These are phyloP conservation scores for Spinus olivaceus DNA, from an alignment of 2,797 vertebrate genomes.

Conservation along the genomic window DNA sequence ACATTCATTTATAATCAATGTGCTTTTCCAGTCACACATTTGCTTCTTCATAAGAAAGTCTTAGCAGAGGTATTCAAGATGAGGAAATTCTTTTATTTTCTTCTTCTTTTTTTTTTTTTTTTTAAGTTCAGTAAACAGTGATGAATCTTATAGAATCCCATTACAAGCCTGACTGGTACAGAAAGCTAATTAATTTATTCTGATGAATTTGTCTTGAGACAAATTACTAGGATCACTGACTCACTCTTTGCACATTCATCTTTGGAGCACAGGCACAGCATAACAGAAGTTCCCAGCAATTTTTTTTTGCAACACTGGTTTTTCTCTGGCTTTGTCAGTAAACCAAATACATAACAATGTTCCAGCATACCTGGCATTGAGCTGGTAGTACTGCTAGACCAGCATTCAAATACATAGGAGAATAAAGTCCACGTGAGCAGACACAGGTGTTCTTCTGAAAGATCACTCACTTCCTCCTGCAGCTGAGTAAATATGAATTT, in stretches of 20 bases:
- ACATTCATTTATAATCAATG: background rate
- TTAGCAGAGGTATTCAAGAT: background rate
- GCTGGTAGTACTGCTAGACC: background rate
- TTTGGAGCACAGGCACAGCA: background rate
- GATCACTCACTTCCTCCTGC: background rate
- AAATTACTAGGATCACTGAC: conserved; percentile 5
- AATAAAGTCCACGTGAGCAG: background rate
- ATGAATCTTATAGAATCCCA: background rate
- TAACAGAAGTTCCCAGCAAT: background rate
- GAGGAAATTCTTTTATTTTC: background rate
- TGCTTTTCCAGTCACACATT: background rate
- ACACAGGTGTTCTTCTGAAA: background rate
- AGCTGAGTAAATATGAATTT: background rate
- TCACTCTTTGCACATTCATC: background rate
- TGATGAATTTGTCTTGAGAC: background rate
- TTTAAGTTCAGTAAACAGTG: background rate
- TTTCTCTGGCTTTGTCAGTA: background rate
- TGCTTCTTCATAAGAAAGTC: background rate
- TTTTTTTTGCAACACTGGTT: background rate
- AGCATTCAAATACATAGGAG: background rate
- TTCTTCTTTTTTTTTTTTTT: background rate
- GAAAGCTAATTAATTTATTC: background rate
- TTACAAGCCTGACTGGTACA: background rate
- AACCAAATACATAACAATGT: background rate
- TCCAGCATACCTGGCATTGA: background rate